Percentiles rank a stretch among this genome's conserved stretches.
phyloP scores from a whole-genome alignment of 2,113 vertebrate genomes.

The Sminthopsis crassicaudata region DNA sequence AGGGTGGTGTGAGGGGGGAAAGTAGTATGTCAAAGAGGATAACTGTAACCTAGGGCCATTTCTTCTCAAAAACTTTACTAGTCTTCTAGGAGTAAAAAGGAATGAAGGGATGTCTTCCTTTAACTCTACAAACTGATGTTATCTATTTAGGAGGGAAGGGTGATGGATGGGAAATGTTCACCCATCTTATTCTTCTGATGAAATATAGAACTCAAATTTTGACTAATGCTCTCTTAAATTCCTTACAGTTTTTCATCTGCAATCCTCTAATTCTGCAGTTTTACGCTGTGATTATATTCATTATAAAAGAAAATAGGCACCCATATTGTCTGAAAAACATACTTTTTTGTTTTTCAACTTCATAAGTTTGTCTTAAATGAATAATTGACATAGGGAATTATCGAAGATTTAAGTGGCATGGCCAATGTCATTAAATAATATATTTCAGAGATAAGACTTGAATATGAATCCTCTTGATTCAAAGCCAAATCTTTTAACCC shows the following conservation, averaged over 20 bases:
- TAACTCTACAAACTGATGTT: neutral
- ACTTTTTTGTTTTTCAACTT: neutral
- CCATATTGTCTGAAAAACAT: neutral
- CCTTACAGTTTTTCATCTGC: neutral
- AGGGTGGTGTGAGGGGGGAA: too few relatives aligned
- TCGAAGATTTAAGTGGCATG: neutral
- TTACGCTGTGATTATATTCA: neutral
- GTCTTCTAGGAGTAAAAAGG: neutral
- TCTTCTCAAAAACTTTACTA: neutral
- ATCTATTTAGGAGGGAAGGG: neutral
- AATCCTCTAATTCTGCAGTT: neutral
- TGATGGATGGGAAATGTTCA: neutral
- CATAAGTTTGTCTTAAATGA: neutral
- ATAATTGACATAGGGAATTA: neutral
- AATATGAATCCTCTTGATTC: neutral
- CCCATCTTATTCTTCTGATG: neutral
- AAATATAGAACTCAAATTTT: neutral
- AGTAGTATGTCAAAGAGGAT: neutral
- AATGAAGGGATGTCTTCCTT: neutral
- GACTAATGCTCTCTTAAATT: neutral
- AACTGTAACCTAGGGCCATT: neutral
- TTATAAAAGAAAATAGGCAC: neutral
- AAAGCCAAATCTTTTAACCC: neutral
- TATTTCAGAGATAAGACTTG: neutral
- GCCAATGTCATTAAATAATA: neutral